phyloP scores from a whole-genome alignment of 1,140 invertebrate genomes.

The Delia radicum region DNA sequence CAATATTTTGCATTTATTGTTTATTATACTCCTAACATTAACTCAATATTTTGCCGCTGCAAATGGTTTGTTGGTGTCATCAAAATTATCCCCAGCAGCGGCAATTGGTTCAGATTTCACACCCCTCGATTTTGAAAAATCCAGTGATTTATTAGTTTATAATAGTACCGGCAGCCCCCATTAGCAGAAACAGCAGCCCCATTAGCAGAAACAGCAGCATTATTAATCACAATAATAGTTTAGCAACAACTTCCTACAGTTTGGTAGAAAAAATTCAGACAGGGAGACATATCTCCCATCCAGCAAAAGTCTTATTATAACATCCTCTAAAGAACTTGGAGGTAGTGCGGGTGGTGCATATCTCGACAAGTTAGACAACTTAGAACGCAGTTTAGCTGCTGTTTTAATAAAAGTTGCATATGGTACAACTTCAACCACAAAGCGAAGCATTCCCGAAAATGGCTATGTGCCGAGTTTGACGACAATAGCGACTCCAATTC shows the following conservation, averaged over 20 bases:
- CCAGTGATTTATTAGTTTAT: neutral
- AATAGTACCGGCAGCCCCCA: neutral
- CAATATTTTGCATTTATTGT: neutral
- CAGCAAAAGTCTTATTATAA: constrained; percentile 7
- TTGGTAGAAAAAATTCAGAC: no score
- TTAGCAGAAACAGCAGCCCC: neutral
- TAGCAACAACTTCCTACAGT: neutral
- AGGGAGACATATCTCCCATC: neutral
- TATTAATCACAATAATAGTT: neutral
- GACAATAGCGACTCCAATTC: constrained; percentile 63
- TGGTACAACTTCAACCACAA: constrained; percentile 63
- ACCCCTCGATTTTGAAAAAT: neutral
- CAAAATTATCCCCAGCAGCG: neutral
- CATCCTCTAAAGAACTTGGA: constrained; percentile 34
- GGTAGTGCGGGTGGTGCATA: constrained; percentile 36
- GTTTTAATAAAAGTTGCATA: constrained; percentile 70
- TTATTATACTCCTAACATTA: constrained; percentile 6
- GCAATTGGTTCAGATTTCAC: neutral
- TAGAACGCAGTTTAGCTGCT: constrained; percentile 66
- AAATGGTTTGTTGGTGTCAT: neutral
- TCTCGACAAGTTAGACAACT: constrained; percentile 52
- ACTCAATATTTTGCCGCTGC: neutral
- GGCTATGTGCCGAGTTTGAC: constrained; percentile 62
- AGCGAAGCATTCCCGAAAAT: constrained; percentile 66
- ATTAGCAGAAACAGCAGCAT: neutral